Conservation (phyloP, 1,140 invertebrate genomes). For the Drosophila baimaii region DNA sequence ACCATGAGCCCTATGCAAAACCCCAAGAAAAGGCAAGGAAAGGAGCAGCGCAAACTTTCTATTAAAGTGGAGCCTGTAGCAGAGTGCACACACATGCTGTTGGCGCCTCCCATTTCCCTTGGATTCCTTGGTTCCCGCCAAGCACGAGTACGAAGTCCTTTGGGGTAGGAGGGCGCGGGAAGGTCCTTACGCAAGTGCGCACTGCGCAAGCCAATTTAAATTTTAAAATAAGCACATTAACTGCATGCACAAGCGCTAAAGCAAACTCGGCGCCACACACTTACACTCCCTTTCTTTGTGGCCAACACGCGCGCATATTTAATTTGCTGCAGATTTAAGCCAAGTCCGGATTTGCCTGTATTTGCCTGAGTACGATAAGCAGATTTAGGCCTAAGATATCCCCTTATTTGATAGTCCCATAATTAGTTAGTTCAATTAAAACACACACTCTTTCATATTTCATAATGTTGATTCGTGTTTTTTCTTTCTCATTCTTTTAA, state of each 20-base stretch:
- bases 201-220: conserved; percentile 82
- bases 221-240: conserved; percentile 83
- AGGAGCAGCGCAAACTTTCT: conserved; percentile 71
- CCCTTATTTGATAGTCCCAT: not conserved
- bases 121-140: not conserved
- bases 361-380: not conserved
- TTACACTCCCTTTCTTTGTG: conserved; percentile 1
- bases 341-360: conserved; percentile 6
- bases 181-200: conserved; percentile 58
- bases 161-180: not conserved
- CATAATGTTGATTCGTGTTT: conserved; percentile 63
- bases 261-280: conserved; percentile 34
- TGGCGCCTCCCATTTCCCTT: not conserved
- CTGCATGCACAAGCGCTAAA: conserved; percentile 66
- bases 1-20: conserved; percentile 71
- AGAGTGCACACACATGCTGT: conserved; percentile 19
- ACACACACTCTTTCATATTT: conserved; percentile 54
- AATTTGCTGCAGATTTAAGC: conserved; percentile 68
- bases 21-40: conserved; percentile 32
- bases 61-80: conserved; percentile 60
- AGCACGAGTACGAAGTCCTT: conserved; percentile 13
- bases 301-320: conserved; percentile 59
- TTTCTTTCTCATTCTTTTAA: conserved; percentile 49
- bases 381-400: no score
- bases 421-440: not conserved